Evolutionary conservation across 1,140 invertebrate species (phyloP), one percentile per base, ranked within the genome.

Genomic region (Phocides pigmalion): DNA sequence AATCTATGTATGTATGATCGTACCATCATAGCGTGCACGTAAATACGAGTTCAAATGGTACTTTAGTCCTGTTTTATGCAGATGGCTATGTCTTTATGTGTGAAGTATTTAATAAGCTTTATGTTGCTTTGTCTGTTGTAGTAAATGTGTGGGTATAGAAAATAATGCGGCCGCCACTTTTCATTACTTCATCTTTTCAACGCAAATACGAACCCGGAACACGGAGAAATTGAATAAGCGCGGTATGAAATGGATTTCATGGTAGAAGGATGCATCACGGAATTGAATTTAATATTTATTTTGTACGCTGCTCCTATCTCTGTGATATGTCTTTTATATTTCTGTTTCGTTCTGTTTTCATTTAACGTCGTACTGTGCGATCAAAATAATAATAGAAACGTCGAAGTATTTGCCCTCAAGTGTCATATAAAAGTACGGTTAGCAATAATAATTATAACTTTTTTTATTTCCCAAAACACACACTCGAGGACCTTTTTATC

Each of bases 221-320:
- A 14, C 35, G 35, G 12, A 39, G 35, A 39, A 39, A 39, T 39
- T 39, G 35, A 39, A 39, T 39, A 39, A 39, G 35, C 35, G 4
- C 14, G 35, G 35, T 39, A 14, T 39, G 35, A 39, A 39, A 39
- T 39, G 35, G 35, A 39, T 39, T 39, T 39, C 5, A 39, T 39
- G 35, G 35, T 14, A 39, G 9, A 39, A 14, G 35, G 12, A 39
- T 39, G 1, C 35, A 39, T 12, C n/a, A 14, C 35, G 12, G 35
- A 39, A 39, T 39, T 39, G 35, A 14, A 39, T 39, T 39, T 39
- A 14, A 39, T 39, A 14, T 39, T 39, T 39, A 39, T 39, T 39
- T 14, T 39, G 12, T 14, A 11, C 11, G 4, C 32, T 2, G 6
- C 35, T 39, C 35, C 3, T 39, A 4, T 14, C 35, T 39, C 35